A percentile compares a stretch with the other conserved stretches of the same genome.
These are phyloP conservation scores for Oceanodroma leucorhoa DNA, from an alignment of 2,797 vertebrate genomes.

Conservation along the genomic window DNA sequence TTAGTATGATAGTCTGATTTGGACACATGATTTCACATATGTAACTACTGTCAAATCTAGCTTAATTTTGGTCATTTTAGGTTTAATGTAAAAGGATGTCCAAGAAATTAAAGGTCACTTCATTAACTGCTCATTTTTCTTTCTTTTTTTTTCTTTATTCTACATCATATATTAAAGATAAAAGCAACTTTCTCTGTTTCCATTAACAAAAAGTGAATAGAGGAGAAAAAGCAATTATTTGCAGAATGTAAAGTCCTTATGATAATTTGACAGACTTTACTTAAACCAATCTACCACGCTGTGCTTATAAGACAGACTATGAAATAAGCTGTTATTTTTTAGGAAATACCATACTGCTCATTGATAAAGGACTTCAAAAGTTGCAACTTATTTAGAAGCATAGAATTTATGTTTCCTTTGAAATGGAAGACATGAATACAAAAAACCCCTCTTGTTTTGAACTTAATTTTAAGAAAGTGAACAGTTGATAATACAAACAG, in stretches of 20 bases:
- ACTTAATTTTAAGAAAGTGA: background rate
- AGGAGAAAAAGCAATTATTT: conserved; percentile 81
- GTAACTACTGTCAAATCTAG: background rate
- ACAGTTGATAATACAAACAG: background rate
- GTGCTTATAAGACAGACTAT: conserved; percentile 69
- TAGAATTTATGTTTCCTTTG: conserved; percentile 21
- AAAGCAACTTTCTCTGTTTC: conserved; percentile 34
- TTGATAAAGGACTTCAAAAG: conserved; percentile 44
- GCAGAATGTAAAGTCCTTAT: conserved; percentile 83
- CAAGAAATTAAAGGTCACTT: conserved; percentile 57
- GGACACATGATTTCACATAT: background rate
- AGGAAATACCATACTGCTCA: conserved; percentile 41
- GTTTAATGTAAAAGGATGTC: conserved; percentile 48
- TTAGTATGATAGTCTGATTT: background rate
- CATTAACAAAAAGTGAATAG: conserved; percentile 67
- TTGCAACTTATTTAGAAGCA: conserved; percentile 40
- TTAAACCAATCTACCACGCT: conserved; percentile 86
- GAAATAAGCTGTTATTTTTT: conserved; percentile 61
- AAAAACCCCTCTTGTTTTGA: background rate
- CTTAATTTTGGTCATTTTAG: conserved; percentile 36
- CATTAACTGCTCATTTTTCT: conserved; percentile 25
- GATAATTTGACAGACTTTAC: conserved; percentile 84
- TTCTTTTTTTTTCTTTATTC: conserved; percentile 8
- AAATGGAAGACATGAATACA: background rate
- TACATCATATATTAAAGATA: conserved; percentile 8